phyloP scores from a whole-genome alignment of 2,888 invertebrate genomes.

The Amphipoea oculea region DNA sequence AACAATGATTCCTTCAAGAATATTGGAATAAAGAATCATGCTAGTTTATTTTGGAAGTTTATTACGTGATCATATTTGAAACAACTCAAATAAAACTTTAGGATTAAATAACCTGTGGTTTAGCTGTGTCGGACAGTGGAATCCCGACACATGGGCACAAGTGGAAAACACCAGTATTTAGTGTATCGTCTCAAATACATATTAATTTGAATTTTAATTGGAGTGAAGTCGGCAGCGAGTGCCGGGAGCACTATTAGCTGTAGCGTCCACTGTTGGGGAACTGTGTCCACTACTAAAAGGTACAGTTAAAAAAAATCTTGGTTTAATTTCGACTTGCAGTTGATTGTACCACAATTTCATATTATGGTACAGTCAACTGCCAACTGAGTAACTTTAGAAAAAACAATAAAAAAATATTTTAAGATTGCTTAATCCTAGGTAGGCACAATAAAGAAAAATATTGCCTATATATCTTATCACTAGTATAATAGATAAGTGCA shows the following conservation, averaged over 20 bases:
- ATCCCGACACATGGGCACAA: conserved; percentile 37
- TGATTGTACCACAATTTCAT: not conserved
- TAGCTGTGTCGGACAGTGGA: conserved; percentile 21
- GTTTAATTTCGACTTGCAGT: not conserved
- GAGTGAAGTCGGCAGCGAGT: conserved; percentile 67
- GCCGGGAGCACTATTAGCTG: conserved; percentile 58
- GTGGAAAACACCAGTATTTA: conserved; percentile 73
- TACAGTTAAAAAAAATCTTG: not conserved
- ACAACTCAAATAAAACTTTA: no score
- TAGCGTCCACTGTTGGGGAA: conserved; percentile 25
- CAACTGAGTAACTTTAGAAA: not conserved
- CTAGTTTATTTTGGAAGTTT: no score
- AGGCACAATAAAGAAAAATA: not conserved
- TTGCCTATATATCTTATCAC: not conserved
- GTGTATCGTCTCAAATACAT: conserved; percentile 78
- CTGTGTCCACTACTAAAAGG: conserved; percentile 61
- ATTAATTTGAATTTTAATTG: conserved; percentile 84
- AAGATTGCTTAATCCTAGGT: not conserved
- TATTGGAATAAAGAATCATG: no score
- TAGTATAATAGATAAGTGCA: not conserved
- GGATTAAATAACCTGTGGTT: no score
- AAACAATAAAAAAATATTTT: not conserved
- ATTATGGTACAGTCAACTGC: no score
- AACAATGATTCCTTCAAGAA: no score
- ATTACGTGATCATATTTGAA: no score